These are phyloP conservation scores for Zonotrichia leucophrys DNA, from an alignment of 2,113 vertebrate species.

Conservation along the genomic window DNA sequence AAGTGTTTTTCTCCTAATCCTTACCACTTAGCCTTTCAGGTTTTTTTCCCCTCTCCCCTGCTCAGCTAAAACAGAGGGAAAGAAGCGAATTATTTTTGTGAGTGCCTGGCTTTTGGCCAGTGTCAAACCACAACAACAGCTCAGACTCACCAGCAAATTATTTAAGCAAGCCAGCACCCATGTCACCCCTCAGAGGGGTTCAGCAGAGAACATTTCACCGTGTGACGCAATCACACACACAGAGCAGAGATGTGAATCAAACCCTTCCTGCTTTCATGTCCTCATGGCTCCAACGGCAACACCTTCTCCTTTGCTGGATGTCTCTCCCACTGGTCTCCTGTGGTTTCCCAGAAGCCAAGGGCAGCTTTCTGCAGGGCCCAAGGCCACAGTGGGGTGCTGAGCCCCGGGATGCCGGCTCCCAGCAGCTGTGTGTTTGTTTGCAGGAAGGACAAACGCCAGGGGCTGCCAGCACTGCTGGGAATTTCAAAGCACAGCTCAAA, in stretches of 20 bases:
- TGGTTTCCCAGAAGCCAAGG: not conserved
- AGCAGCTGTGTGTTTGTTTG: constrained; percentile 50
- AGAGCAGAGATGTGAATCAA: not conserved
- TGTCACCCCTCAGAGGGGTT: not conserved
- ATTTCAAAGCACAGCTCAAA: constrained; percentile 63
- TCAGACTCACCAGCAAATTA: not conserved
- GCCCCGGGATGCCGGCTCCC: not conserved
- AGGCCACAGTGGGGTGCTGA: constrained; percentile 8
- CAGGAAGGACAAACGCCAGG: constrained; percentile 54
- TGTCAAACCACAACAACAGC: not conserved
- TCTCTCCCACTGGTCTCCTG: constrained; percentile 19
- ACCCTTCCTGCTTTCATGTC: not conserved
- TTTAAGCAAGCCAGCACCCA: not conserved
- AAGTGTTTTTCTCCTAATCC: not conserved
- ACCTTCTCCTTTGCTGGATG: not conserved
- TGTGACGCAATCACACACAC: rapidly evolving
- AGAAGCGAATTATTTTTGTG: not conserved
- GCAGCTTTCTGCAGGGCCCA: not conserved
- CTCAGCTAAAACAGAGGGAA: not conserved
- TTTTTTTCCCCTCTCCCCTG: not conserved
- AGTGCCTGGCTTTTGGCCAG: not conserved
- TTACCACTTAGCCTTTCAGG: not conserved
- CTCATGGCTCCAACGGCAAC: not conserved
- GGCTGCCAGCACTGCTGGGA: constrained; percentile 43
- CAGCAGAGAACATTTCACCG: not conserved